Evolutionary conservation across 2,888 invertebrate species (phyloP).

Genomic region (Acronicta aceris): DNA sequence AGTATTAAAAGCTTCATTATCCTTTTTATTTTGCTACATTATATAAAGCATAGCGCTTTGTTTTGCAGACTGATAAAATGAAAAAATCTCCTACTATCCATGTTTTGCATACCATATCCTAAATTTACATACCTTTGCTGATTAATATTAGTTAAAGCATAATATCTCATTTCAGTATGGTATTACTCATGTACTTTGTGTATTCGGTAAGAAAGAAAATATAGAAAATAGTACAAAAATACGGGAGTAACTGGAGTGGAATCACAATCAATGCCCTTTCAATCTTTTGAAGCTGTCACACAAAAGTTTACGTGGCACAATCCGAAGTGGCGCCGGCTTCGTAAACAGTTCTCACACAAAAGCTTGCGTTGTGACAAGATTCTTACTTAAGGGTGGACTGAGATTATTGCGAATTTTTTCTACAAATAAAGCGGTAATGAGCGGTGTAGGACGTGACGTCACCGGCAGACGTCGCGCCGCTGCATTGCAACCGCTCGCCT

Average conservation of each 20-base stretch:
- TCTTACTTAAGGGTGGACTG: slow-evolving; percentile 21
- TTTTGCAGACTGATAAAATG: too few species aligned
- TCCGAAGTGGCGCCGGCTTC: slow-evolving; percentile 28
- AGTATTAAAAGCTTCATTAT: slow-evolving; percentile 16
- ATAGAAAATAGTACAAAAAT: neutral
- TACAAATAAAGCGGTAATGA: slow-evolving; percentile 52
- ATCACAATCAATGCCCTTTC: slow-evolving; percentile 27
- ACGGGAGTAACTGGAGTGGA: neutral
- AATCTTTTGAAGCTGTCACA: slow-evolving; percentile 12
- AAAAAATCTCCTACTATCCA: too few species aligned
- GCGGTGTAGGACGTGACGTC: slow-evolving; percentile 42
- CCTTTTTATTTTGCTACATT: neutral
- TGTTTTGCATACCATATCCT: too few species aligned
- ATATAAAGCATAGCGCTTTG: neutral
- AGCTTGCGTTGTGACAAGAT: slow-evolving; percentile 38
- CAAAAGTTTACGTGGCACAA: slow-evolving; percentile 9
- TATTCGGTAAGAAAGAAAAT: too few species aligned
- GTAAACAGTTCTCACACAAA: slow-evolving; percentile 40
- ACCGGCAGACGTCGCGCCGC: slow-evolving; percentile 26
- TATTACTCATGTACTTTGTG: too few species aligned
- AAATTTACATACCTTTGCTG: too few species aligned
- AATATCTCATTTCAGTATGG: too few species aligned
- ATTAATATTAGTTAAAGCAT: too few species aligned
- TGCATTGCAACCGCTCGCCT: slow-evolving; percentile 37
- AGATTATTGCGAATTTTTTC: slow-evolving; percentile 45